phyloP scores from a whole-genome alignment of 1,140 invertebrate species.

The Lanistes nyassanus region DNA sequence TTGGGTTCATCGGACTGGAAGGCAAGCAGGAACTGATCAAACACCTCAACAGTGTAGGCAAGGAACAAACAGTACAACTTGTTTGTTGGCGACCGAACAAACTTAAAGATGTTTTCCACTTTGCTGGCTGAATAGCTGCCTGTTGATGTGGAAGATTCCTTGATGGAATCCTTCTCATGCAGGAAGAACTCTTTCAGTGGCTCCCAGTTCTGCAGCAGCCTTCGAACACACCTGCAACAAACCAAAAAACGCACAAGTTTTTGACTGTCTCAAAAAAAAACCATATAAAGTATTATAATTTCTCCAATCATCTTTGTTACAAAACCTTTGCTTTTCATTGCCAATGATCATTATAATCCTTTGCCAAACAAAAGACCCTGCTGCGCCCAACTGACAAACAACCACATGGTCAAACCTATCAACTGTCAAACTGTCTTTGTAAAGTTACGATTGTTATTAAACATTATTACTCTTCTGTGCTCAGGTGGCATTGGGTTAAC shows the following conservation, averaged over 20 bases:
- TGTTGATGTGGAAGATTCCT: neutral
- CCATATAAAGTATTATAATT: neutral
- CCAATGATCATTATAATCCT: no score
- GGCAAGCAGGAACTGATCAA: conserved; percentile 26
- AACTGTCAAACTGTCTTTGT: no score
- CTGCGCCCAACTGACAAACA: no score
- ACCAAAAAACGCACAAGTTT: conserved; percentile 7
- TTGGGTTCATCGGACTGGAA: conserved; percentile 32
- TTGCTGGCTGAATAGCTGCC: neutral
- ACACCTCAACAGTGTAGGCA: conserved; percentile 28
- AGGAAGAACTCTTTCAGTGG: conserved; percentile 34
- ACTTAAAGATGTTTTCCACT: conserved; percentile 19
- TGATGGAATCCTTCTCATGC: conserved; percentile 11
- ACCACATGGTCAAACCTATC: no score
- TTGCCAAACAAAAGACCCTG: no score
- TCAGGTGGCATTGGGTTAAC: neutral
- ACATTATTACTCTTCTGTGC: neutral
- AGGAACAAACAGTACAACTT: conserved; percentile 31
- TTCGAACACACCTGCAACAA: conserved; percentile 27
- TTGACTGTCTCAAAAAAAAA: neutral
- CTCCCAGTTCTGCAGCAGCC: conserved; percentile 36
- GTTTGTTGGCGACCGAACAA: conserved; percentile 38
- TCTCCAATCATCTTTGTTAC: no score
- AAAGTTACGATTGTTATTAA: neutral
- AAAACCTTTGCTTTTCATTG: no score